A percentile compares a stretch with the other conserved stretches of the same genome.
Evolutionary conservation across 2,113 vertebrate genomes (phyloP).

Genomic region (Mesocricetus auratus): DNA sequence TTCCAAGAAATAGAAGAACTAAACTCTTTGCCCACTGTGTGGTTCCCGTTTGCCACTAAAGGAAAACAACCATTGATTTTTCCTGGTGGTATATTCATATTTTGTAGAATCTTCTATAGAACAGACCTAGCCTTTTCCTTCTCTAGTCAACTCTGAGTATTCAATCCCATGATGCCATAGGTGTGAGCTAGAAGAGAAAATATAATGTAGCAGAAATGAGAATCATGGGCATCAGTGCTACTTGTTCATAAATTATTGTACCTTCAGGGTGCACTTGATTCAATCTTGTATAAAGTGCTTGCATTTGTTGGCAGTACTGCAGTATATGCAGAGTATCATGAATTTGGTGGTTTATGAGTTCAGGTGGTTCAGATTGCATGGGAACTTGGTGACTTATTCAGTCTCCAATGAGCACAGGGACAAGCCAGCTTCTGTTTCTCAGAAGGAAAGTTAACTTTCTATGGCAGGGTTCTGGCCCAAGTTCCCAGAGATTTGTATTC

Average conservation of each 20-base stretch:
- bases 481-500: neutral
- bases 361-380: neutral
- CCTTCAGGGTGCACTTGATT: neutral
- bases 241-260: neutral
- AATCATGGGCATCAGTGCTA: no score
- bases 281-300: neutral
- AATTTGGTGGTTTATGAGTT: neutral
- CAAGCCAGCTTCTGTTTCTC: neutral
- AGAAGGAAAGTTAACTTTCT: neutral
- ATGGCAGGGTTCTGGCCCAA: neutral
- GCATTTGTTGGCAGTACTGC: neutral
- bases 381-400: neutral
- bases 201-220: neutral
- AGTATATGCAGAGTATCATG: neutral
- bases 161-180: neutral
- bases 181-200: neutral
- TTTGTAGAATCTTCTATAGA: neutral
- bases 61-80: neutral
- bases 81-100: neutral
- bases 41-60: neutral
- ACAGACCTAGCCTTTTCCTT: neutral
- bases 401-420: neutral
- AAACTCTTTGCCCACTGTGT: neutral
- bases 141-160: neutral
- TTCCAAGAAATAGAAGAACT: neutral